phyloP scores from a whole-genome alignment of 2,113 vertebrate species.

The Kryptolebias marmoratus region DNA sequence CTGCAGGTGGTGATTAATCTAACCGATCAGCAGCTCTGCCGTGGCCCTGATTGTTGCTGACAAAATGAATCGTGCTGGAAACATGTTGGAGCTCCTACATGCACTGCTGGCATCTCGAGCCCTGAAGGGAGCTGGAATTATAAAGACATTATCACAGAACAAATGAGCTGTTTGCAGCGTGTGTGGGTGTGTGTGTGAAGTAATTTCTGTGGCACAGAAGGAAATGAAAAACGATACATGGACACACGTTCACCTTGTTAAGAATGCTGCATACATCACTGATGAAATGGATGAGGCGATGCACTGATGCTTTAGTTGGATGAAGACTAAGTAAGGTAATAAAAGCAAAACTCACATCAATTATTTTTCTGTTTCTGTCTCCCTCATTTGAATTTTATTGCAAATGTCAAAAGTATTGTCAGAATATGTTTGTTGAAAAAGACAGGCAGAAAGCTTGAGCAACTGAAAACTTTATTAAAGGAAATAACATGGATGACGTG shows the following conservation, averaged over 20 bases:
- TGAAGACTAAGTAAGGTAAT: neutral
- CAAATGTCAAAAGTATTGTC: too few species aligned
- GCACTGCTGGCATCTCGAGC: neutral
- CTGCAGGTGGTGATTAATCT: constrained; percentile 1
- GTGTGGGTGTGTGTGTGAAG: neutral
- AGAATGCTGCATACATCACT: neutral
- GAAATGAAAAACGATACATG: constrained; percentile 19
- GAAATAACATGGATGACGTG: too few species aligned
- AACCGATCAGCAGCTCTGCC: constrained; percentile 9
- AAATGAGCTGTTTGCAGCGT: constrained; percentile 14
- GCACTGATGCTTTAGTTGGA: constrained; percentile 1
- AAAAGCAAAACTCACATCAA: neutral
- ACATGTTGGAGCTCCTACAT: neutral
- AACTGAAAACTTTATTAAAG: too few species aligned
- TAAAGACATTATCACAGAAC: constrained; percentile 26
- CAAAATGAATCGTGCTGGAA: neutral
- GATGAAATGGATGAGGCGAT: constrained; percentile 19
- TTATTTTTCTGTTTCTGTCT: neutral
- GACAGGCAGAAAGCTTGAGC: too few species aligned
- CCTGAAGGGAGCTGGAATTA: neutral
- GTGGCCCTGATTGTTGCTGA: neutral
- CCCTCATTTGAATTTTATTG: neutral
- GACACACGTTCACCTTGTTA: constrained; percentile 28
- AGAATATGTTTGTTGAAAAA: too few species aligned
- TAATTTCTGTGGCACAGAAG: constrained; percentile 26